A percentile compares a stretch with the other conserved stretches of the same genome.
These are phyloP conservation scores for Dolichoris vasculosae DNA, from an alignment of 1,140 invertebrate species.

Conservation along the genomic window DNA sequence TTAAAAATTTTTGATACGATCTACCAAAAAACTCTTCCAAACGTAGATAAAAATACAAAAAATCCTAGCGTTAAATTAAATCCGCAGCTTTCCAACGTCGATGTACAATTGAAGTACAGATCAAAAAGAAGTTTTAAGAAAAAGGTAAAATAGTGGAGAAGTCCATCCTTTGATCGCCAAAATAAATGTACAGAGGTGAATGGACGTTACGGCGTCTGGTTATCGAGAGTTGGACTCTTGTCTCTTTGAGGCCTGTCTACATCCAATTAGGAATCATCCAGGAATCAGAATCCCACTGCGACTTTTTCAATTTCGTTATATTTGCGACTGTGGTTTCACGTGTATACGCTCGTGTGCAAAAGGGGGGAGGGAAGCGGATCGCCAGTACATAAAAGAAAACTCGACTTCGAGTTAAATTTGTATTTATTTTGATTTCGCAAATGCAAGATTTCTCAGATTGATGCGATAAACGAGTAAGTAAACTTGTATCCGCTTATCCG, in stretches of 20 bases:
- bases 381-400: neutral
- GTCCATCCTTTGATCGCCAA: slow-evolving; percentile 19
- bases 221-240: slow-evolving; percentile 8
- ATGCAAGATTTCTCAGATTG: neutral
- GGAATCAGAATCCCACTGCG: neutral
- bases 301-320: neutral
- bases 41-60: neutral
- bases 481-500: neutral
- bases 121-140: neutral
- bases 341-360: neutral
- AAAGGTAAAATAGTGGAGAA: neutral
- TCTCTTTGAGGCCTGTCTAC: slow-evolving; percentile 17
- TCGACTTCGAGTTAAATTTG: neutral
- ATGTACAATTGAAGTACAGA: neutral
- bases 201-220: neutral
- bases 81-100: neutral
- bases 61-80: neutral
- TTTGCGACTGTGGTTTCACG: neutral
- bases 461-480: neutral
- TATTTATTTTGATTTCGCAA: too few species aligned
- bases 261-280: neutral
- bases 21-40: neutral
- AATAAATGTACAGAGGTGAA: neutral
- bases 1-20: neutral
- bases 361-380: neutral